Conservation (phyloP, 2,797 vertebrate genomes). For the Coregonus ussuriensis region DNA sequence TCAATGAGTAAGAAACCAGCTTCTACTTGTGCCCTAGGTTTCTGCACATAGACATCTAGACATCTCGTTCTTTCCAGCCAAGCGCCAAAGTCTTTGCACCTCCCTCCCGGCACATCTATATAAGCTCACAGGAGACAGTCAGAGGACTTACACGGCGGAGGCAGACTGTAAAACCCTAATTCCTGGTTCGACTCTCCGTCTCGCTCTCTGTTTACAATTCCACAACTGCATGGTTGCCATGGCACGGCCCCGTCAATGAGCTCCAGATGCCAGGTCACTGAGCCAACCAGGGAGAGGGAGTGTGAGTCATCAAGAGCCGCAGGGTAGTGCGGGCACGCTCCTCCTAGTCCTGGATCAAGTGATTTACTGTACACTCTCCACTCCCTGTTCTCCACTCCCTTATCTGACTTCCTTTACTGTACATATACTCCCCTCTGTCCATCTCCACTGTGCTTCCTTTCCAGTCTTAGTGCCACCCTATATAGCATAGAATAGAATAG, state of each 20-base stretch:
- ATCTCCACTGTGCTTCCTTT: slow-evolving; percentile 12
- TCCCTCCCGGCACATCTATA: slow-evolving; percentile 17
- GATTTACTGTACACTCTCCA: slow-evolving; percentile 60
- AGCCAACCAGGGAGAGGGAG: slow-evolving; percentile 54
- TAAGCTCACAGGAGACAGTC: slow-evolving; percentile 15
- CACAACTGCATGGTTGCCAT: slow-evolving; percentile 68
- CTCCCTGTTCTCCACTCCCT: slow-evolving; percentile 33
- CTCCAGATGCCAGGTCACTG: slow-evolving; percentile 68
- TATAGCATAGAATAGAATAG: neutral
- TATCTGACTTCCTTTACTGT: slow-evolving; percentile 19
- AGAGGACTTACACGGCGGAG: slow-evolving; percentile 20
- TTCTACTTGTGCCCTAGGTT: too few species aligned
- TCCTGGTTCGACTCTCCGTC: slow-evolving; percentile 59
- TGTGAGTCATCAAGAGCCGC: slow-evolving; percentile 67
- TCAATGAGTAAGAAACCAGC: too few species aligned
- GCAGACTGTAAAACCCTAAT: slow-evolving; percentile 40
- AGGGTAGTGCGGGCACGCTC: slow-evolving; percentile 50
- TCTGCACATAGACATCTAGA: neutral
- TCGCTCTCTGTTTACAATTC: slow-evolving; percentile 68
- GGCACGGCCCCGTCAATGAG: slow-evolving; percentile 56
- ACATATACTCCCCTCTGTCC: slow-evolving; percentile 17
- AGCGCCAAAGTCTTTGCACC: neutral
- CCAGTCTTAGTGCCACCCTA: neutral
- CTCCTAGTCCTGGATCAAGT: slow-evolving; percentile 49
- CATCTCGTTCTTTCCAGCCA: neutral